Conservation (phyloP, 2,113 vertebrate genomes). For the Sula dactylatra region DNA sequence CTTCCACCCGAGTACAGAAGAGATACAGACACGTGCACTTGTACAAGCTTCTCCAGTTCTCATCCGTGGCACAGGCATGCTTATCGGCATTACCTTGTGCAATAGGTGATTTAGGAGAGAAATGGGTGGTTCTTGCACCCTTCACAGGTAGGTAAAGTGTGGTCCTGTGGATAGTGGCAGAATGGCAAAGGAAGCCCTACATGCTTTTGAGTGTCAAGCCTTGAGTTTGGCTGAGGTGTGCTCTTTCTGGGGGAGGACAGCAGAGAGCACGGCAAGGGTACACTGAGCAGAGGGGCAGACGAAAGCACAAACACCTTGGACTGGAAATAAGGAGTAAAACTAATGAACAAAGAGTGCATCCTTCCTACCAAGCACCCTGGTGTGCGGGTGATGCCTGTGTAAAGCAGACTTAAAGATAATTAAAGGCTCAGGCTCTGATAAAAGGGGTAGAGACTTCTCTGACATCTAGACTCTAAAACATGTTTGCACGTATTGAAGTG, state of each 20-base stretch:
- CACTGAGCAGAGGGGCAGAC: not conserved
- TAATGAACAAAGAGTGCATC: not conserved
- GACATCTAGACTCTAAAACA: not conserved
- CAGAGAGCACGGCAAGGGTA: not conserved
- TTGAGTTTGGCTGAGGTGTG: not conserved
- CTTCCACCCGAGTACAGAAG: not conserved
- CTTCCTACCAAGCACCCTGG: not conserved
- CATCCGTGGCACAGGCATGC: not conserved
- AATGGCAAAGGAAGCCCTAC: not conserved
- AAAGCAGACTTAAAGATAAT: not conserved
- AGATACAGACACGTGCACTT: rapidly evolving
- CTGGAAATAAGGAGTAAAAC: not conserved
- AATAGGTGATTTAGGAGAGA: not conserved
- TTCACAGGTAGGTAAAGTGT: not conserved
- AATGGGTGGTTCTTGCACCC: rapidly evolving
- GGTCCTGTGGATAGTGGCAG: not conserved
- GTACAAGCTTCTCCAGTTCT: not conserved
- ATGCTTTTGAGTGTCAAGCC: not conserved
- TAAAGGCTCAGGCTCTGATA: not conserved
- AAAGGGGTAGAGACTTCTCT: not conserved
- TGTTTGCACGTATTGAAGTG: not conserved
- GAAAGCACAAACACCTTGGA: not conserved
- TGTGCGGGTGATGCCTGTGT: not conserved
- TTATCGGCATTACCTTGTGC: not conserved
- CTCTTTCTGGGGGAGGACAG: not conserved